phyloP scores from a whole-genome alignment of 2,888 invertebrate genomes.

The Acleris holmiana region DNA sequence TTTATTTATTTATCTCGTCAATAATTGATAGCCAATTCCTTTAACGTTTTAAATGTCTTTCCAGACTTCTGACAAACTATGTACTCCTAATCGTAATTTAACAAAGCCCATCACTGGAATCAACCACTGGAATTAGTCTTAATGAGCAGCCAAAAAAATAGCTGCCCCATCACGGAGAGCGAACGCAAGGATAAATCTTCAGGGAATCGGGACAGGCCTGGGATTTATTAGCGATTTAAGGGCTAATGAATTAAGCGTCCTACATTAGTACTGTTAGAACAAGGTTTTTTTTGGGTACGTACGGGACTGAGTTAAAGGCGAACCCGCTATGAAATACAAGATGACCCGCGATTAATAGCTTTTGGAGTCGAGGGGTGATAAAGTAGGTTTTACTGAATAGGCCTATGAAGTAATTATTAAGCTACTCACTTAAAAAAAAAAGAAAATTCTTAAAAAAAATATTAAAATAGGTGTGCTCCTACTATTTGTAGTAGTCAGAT shows the following conservation, averaged over 20 bases:
- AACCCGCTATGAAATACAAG: neutral
- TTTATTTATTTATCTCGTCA: too few relatives aligned
- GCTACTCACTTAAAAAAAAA: too few relatives aligned
- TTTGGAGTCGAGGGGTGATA: too few relatives aligned
- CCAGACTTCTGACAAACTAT: too few relatives aligned
- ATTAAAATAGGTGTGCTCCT: too few relatives aligned
- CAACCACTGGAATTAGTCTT: constrained; percentile 16
- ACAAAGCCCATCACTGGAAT: constrained; percentile 8
- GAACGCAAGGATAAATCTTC: constrained; percentile 60
- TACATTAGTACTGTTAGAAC: constrained; percentile 61
- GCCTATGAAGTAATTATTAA: too few relatives aligned
- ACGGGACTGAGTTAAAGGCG: constrained; percentile 42
- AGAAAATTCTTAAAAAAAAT: too few relatives aligned
- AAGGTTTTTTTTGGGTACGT: constrained; percentile 44
- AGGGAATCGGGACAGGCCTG: constrained; percentile 57
- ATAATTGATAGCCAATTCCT: too few relatives aligned
- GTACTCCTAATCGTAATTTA: neutral
- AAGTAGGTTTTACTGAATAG: too few relatives aligned
- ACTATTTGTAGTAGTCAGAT: too few relatives aligned
- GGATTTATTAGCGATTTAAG: constrained; percentile 67
- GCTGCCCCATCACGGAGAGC: constrained; percentile 45
- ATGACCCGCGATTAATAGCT: too few relatives aligned
- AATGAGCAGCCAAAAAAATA: constrained; percentile 29
- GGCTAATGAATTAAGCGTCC: constrained; percentile 69
- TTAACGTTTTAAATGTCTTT: too few relatives aligned